Percentiles rank a stretch among this genome's conserved stretches.
phyloP scores from a whole-genome alignment of 2,797 vertebrate species.

The Cygnus olor region DNA sequence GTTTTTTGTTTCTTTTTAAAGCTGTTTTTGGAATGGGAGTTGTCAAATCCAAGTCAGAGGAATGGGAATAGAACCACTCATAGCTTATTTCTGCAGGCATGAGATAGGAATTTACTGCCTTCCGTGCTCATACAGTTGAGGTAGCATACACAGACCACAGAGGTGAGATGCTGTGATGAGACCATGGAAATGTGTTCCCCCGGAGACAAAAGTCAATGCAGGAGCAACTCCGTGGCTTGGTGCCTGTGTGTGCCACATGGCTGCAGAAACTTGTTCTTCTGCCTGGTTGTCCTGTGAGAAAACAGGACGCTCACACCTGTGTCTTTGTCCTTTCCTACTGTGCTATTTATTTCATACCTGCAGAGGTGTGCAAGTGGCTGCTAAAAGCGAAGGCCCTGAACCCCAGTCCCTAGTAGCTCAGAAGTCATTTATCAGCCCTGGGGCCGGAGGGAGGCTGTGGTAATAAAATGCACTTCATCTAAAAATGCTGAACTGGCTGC shows the following conservation, averaged over 20 bases:
- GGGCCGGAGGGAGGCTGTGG: neutral
- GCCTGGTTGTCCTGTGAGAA: neutral
- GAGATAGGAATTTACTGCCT: neutral
- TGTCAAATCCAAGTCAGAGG: neutral
- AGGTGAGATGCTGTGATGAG: neutral
- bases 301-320: neutral
- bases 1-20: neutral
- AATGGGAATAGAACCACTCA: neutral
- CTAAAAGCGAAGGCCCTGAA: accelerated
- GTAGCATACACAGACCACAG: accelerated
- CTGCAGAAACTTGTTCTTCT: neutral
- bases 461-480: neutral
- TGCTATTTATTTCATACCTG: neutral
- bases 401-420: neutral
- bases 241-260: neutral
- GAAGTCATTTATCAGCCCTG: neutral
- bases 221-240: neutral
- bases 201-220: accelerated
- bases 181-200: neutral
- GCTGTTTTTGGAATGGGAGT: neutral
- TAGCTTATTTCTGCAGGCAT: neutral
- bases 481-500: neutral
- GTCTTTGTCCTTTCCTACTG: neutral
- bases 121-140: neutral
- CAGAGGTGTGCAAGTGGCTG: neutral